Percentiles rank a stretch among this genome's conserved stretches.
Evolutionary conservation across 2,113 vertebrate genomes (phyloP).

Genomic region (Pantherophis guttatus): DNA sequence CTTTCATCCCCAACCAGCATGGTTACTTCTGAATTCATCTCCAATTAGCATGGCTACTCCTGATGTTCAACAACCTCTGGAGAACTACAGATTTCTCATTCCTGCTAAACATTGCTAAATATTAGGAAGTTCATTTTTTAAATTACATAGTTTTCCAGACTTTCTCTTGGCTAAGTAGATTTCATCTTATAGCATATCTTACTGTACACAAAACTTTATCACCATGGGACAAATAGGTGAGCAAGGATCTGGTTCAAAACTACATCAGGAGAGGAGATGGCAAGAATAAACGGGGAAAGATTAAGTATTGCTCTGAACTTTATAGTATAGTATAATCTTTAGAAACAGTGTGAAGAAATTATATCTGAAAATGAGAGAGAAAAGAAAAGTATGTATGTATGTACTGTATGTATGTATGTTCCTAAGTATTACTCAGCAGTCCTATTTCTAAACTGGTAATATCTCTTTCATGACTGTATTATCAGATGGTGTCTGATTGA

Average conservation of each 20-base stretch:
- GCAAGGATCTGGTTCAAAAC: not conserved
- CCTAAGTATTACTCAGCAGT: not conserved
- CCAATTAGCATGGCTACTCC: not conserved
- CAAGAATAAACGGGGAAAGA: not conserved
- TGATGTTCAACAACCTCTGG: not conserved
- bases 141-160: not conserved
- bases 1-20: not conserved
- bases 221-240: not conserved
- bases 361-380: not conserved
- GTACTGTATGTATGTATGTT: not conserved
- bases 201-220: not conserved
- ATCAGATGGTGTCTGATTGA: not conserved
- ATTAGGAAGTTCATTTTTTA: not conserved
- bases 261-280: not conserved
- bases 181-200: not conserved
- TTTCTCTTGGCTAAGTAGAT: not conserved
- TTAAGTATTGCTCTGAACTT: not conserved
- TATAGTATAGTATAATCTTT: not conserved
- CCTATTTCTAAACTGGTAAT: not conserved
- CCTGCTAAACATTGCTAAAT: not conserved
- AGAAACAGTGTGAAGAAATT: not conserved
- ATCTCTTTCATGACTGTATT: not conserved
- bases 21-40: not conserved
- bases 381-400: not conserved
- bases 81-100: not conserved